Evolutionary conservation across 2,113 vertebrate genomes (phyloP).

Genomic region (Chrysemys picta): DNA sequence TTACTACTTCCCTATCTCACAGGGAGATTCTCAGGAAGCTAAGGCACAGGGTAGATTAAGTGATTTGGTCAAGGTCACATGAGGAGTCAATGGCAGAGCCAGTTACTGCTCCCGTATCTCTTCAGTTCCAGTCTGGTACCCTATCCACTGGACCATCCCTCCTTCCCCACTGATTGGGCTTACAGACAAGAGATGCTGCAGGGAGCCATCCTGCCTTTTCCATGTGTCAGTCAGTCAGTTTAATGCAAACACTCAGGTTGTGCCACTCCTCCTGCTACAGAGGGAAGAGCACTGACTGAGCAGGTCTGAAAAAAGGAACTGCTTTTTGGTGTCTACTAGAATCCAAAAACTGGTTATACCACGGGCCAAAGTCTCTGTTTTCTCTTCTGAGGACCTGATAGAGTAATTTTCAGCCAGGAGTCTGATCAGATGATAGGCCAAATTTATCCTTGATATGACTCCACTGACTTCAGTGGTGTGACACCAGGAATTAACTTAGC

Average conservation of each 20-base stretch:
- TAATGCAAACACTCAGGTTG: not conserved
- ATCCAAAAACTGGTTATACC: not conserved
- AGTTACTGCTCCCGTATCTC: not conserved
- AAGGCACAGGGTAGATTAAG: conserved; percentile 13
- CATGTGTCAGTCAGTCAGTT: not conserved
- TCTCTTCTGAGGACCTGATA: not conserved
- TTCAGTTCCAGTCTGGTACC: not conserved
- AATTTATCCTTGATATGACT: not conserved
- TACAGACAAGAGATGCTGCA: not conserved
- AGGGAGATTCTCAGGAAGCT: conserved; percentile 14
- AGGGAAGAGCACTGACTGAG: not conserved
- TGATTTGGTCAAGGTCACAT: not conserved
- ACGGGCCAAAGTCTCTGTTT: not conserved
- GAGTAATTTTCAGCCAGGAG: not conserved
- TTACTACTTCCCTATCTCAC: conserved; percentile 1
- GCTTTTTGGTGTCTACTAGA: not conserved
- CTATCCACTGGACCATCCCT: not conserved
- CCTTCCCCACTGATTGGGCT: not conserved
- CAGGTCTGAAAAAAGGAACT: not conserved
- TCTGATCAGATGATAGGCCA: not conserved
- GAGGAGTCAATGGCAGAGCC: not conserved
- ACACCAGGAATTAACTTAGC: not conserved
- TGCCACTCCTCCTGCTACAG: not conserved
- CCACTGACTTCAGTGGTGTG: not conserved
- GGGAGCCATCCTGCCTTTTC: not conserved